Evolutionary conservation across 2,888 invertebrate genomes (phyloP).

Genomic region (Griposia aprilina): DNA sequence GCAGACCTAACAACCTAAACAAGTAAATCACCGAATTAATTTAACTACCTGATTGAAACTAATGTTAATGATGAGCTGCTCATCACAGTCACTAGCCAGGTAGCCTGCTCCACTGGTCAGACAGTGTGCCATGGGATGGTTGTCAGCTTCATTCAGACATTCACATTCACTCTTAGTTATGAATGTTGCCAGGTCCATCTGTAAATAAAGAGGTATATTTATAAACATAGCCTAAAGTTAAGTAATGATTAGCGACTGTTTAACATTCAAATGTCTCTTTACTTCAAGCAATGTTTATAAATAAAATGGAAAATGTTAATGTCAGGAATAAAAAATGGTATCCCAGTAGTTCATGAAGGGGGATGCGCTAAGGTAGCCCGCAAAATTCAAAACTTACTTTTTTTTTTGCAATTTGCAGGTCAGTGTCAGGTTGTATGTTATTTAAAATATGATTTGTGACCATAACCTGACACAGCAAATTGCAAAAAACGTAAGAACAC

Average conservation of each 20-base stretch:
- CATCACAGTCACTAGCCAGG: slow-evolving; percentile 98
- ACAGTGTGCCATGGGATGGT: slow-evolving; percentile 95
- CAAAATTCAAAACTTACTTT: too few relatives aligned
- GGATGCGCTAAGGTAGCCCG: too few relatives aligned
- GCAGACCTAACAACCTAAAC: not conserved
- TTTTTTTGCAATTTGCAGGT: too few relatives aligned
- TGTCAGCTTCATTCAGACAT: slow-evolving; percentile 98
- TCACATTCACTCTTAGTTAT: slow-evolving; percentile 97
- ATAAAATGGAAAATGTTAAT: not conserved
- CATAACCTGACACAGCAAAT: not conserved
- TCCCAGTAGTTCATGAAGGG: not conserved
- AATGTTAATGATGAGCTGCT: slow-evolving; percentile 96
- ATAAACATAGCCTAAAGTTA: too few relatives aligned
- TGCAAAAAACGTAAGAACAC: too few relatives aligned
- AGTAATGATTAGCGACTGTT: too few relatives aligned
- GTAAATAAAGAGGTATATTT: slow-evolving; percentile 50
- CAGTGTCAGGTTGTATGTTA: too few relatives aligned
- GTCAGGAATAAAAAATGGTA: slow-evolving; percentile 1
- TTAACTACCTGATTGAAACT: slow-evolving; percentile 93
- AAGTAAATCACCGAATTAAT: not conserved
- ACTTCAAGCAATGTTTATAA: too few relatives aligned
- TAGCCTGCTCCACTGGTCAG: slow-evolving; percentile 92
- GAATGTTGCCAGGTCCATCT: slow-evolving; percentile 97
- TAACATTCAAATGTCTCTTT: too few relatives aligned
- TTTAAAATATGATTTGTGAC: too few relatives aligned